These are phyloP conservation scores for Xenops minutus DNA, from an alignment of 2,797 vertebrate genomes.

Conservation along the genomic window DNA sequence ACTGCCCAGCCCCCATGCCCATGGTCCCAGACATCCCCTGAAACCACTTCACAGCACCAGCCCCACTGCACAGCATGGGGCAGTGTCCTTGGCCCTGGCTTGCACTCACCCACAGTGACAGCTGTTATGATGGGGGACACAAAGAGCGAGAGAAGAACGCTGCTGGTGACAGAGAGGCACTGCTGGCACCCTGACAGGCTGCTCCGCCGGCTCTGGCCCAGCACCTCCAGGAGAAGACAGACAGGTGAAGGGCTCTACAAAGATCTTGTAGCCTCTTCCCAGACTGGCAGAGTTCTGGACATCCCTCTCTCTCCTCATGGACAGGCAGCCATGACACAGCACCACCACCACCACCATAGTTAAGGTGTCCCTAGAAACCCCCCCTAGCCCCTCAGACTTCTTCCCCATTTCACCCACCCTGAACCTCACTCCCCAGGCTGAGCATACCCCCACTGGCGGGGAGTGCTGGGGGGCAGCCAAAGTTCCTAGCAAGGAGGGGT, in stretches of 20 bases:
- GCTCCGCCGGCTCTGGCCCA: conserved; percentile 88
- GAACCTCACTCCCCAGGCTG: background rate
- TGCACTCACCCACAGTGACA: conserved; percentile 83
- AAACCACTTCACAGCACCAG: fast-evolving
- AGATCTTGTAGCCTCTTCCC: background rate
- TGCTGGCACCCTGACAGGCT: conserved; percentile 89
- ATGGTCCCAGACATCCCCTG: too few relatives aligned
- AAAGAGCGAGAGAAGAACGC: conserved; percentile 87
- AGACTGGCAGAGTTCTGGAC: background rate
- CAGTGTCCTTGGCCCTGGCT: background rate
- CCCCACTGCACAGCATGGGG: fast-evolving
- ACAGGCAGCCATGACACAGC: background rate
- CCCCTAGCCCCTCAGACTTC: background rate
- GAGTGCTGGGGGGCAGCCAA: background rate
- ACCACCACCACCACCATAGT: background rate
- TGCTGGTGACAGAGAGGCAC: conserved; percentile 87
- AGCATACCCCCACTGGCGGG: fast-evolving
- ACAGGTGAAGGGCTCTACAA: background rate
- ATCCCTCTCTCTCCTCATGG: background rate
- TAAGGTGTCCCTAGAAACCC: background rate
- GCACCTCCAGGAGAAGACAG: conserved; percentile 71
- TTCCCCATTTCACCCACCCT: background rate
- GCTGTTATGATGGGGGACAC: conserved; percentile 89
- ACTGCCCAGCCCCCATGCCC: background rate
- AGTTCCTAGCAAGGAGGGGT: background rate